phyloP scores from a whole-genome alignment of 2,113 vertebrate genomes.

The Terrapene triunguis region DNA sequence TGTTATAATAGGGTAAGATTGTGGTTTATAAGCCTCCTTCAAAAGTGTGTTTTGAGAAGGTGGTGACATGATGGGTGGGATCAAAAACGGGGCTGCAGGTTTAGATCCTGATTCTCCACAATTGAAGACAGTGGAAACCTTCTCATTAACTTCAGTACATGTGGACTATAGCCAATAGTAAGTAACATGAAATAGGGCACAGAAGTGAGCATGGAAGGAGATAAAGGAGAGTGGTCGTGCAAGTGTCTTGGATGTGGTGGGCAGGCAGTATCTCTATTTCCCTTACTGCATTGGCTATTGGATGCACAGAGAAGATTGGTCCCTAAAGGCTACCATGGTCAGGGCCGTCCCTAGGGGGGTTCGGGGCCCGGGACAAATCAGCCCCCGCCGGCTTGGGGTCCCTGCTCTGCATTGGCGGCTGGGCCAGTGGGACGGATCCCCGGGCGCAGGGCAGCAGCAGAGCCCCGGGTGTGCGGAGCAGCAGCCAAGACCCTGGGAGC shows the following conservation, averaged over 20 bases:
- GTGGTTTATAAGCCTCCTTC: background rate
- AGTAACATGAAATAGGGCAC: background rate
- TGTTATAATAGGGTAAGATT: background rate
- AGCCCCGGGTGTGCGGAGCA: too few relatives aligned
- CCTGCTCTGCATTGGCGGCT: too few relatives aligned
- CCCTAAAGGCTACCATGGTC: background rate
- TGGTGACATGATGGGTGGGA: background rate
- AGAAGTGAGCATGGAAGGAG: background rate
- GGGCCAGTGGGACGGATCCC: too few relatives aligned
- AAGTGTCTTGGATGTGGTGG: background rate
- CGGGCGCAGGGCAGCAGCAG: too few relatives aligned
- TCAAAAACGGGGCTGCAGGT: background rate
- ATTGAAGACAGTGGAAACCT: background rate
- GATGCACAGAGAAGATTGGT: background rate
- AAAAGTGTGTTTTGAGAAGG: background rate
- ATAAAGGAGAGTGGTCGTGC: background rate
- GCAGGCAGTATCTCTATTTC: background rate
- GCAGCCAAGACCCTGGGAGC: too few relatives aligned
- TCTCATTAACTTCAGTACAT: background rate
- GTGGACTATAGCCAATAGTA: background rate
- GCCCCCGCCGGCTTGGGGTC: too few relatives aligned
- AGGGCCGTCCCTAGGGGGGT: too few relatives aligned
- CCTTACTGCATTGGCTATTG: background rate
- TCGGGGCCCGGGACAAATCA: too few relatives aligned
- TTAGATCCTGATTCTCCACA: background rate